These are phyloP conservation scores for Pungitius pungitius DNA, from an alignment of 2,113 vertebrate genomes.

Conservation along the genomic window DNA sequence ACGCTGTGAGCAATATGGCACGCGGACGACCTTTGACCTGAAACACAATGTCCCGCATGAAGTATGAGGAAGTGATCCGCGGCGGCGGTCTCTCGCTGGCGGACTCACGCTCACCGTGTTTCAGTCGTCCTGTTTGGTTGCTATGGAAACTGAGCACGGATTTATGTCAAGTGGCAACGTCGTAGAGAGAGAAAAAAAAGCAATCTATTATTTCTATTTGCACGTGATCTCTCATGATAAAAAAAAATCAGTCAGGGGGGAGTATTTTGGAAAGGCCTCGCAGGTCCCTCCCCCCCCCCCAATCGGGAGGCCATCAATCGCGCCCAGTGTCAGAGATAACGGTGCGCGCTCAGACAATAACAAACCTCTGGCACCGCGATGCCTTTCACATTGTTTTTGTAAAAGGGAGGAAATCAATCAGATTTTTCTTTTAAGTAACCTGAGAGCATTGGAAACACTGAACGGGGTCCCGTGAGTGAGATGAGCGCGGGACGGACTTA, in stretches of 20 bases:
- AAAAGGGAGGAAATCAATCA: conserved; percentile 60
- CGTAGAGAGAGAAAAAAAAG: conserved; percentile 42
- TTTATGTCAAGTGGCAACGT: conserved; percentile 9
- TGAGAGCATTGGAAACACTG: conserved; percentile 40
- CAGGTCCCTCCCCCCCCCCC: conserved; percentile 16
- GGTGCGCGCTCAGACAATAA: conserved; percentile 39
- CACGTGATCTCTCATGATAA: conserved; percentile 34
- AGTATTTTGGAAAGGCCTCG: conserved; percentile 26
- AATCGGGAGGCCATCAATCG: conserved; percentile 54
- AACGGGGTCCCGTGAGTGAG: conserved; percentile 18
- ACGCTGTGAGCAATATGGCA: conserved; percentile 26
- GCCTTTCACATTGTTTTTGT: conserved; percentile 35
- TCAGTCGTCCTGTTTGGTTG: conserved; percentile 35
- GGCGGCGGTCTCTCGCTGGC: no score
- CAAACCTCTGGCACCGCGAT: conserved; percentile 38
- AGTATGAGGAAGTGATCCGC: no score
- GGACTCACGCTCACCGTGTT: conserved; percentile 21
- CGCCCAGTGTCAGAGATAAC: conserved; percentile 37
- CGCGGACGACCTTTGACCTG: conserved; percentile 41
- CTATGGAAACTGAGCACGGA: conserved; percentile 50
- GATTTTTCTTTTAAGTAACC: conserved; percentile 56
- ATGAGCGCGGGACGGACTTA: conserved; percentile 3
- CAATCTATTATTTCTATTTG: conserved; percentile 7
- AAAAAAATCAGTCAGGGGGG: conserved; percentile 28
- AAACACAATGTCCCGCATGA: no score